Conservation (phyloP, 2,888 invertebrate species). For the Rhaphigaster nebulosa region DNA sequence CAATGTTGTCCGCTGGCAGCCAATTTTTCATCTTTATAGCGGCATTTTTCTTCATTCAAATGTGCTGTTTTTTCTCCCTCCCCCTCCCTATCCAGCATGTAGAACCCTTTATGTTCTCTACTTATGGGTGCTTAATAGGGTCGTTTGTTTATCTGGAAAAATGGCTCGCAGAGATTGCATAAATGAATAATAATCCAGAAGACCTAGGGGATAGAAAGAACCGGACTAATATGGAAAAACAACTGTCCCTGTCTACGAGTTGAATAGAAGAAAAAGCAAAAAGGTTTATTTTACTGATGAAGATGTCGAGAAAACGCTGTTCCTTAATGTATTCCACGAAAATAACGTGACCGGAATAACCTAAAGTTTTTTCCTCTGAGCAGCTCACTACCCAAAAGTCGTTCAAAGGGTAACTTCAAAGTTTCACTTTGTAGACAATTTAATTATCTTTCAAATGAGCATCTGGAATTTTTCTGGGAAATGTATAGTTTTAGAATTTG, state of each 20-base stretch:
- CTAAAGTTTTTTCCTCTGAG: background rate
- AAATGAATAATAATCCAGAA: constrained; percentile 2
- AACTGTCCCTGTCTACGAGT: background rate
- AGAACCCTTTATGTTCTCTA: constrained; percentile 8
- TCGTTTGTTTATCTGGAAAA: constrained; percentile 20
- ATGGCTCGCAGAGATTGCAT: background rate
- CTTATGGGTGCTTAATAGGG: constrained; percentile 27
- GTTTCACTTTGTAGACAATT: too few relatives aligned
- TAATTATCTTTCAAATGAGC: too few relatives aligned
- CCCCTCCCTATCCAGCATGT: background rate
- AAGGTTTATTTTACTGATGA: background rate
- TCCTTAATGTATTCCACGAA: background rate
- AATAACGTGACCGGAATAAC: background rate
- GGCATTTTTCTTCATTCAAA: constrained; percentile 35
- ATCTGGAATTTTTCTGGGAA: too few relatives aligned
- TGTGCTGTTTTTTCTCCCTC: background rate
- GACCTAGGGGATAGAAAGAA: background rate
- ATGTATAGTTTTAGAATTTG: too few relatives aligned
- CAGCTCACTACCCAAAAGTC: background rate
- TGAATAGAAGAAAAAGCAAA: background rate
- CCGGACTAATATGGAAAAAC: background rate
- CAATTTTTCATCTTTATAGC: constrained; percentile 24
- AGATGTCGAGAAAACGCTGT: background rate
- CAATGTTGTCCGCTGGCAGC: background rate
- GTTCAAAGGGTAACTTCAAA: background rate